Evolutionary conservation across 1,140 invertebrate genomes (phyloP), one percentile per base, ranked within the genome.

Genomic region (Coelopa frigida): DNA sequence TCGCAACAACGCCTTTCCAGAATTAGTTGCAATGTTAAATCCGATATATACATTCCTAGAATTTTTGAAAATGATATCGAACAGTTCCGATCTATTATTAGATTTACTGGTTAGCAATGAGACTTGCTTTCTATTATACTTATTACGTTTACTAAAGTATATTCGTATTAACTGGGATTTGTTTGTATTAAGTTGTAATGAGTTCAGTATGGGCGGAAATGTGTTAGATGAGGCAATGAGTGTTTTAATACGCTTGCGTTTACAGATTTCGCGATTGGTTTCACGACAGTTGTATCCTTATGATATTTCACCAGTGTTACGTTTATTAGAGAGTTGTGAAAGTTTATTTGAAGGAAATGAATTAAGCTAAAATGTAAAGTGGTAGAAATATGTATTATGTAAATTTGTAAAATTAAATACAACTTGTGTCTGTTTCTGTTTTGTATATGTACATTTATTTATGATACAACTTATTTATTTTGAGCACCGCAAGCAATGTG

Each of bases 51-150:
- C 87, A 12, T 91, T 91, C 57, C 77, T 89, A 39, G 83, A 89
- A 63, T 91, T 92, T 67, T 73, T 91, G 8, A 79, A 82, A 54
- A 82, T 87, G 35, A 85, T 91, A 12, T 85, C 84, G 35, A 83
- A 88, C 58, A 88, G 91, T 61, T 81, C 82, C 11, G 82, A 86
- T 63, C 81, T 93, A 1, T 59, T 94, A 15, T 69, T 94, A 26
- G 90, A 94, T 73, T 81, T 89, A 61, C 75, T 94, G 46, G 85
- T 91, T 20, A 90, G 87, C 54, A 92, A 90, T 63, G 89, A 94
- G 68, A 94, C 89, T 5, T 91, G 87, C 70, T 94, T 93, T 65
- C 70, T 94, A 32, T 70, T 91, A 4, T 94, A 94, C 73, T 72
- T 94, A 39, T 73, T 91, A 39, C 76, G 88, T 53, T 84, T 92